These are phyloP conservation scores for Apocheima hispidaria DNA, from an alignment of 2,888 invertebrate species.

Conservation along the genomic window DNA sequence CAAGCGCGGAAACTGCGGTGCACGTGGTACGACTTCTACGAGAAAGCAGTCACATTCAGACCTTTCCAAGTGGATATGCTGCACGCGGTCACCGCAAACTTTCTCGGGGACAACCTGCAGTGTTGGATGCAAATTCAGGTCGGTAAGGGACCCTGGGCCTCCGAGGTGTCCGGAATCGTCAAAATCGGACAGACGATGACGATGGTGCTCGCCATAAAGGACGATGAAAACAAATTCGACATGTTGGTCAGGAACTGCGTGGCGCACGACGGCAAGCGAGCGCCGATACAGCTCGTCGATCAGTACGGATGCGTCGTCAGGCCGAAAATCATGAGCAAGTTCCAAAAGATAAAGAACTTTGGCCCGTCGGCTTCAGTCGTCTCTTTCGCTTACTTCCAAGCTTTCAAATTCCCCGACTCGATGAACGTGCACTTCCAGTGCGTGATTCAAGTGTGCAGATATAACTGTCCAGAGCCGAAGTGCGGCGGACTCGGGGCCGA, in stretches of 20 bases:
- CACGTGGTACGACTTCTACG: constrained; percentile 98
- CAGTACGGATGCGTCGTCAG: constrained; percentile 97
- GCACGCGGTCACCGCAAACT: constrained; percentile 97
- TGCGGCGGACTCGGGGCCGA: constrained; percentile 91
- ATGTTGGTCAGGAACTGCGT: constrained; percentile 98
- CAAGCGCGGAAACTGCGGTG: constrained; percentile 96
- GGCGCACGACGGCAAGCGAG: constrained; percentile 97
- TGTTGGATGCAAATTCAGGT: constrained; percentile 99
- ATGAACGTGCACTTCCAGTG: constrained; percentile 99
- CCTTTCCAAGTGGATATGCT: constrained; percentile 98
- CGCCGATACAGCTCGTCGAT: constrained; percentile 96
- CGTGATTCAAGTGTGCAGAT: constrained; percentile 97
- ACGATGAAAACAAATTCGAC: constrained; percentile 98
- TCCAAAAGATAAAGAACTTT: constrained; percentile 98
- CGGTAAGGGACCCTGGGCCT: constrained; percentile 98
- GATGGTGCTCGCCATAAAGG: constrained; percentile 98
- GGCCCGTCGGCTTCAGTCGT: constrained; percentile 97
- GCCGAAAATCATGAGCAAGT: constrained; percentile 97
- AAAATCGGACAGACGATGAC: constrained; percentile 99
- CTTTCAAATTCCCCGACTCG: constrained; percentile 98
- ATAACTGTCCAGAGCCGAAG: constrained; percentile 97
- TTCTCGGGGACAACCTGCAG: constrained; percentile 97
- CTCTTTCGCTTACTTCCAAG: constrained; percentile 98
- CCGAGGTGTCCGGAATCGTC: constrained; percentile 97
- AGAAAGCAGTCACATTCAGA: constrained; percentile 97